Evolutionary conservation across 2,797 vertebrate species (phyloP), one percentile per base, ranked within the genome.

Genomic region (Alcedo atthis): DNA sequence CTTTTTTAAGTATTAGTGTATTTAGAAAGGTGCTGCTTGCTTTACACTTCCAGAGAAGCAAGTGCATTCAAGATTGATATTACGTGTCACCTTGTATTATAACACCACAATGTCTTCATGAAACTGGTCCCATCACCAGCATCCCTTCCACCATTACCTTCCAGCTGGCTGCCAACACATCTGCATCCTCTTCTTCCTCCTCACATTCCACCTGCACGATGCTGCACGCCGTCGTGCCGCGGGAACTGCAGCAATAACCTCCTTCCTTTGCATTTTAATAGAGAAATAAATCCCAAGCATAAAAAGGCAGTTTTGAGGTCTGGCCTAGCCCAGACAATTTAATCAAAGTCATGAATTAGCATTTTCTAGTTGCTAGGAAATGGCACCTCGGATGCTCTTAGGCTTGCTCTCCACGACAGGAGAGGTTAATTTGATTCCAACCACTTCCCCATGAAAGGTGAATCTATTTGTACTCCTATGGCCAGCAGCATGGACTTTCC

Each of bases 351-450:
- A 81, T 93, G 94, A 94, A 96, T 97, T 97, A 95, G 82, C 89
- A 97, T 96, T 95, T 93, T 85, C 70, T 81, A 94, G 94, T 94
- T 97, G 96, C 97, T 87, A 94, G 88, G 95, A 92, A 97, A 97
- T 96, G 85, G 86, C 95, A 97, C 92, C 97, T 96, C 68, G 37
- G 92, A 74, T 89, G 85, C 73, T 93, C 48, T 81, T 95, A 89
- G 87, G 85, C 64, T 87, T 95, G 77, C 93, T 96, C 86, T 94
- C 96, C 94, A 84, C 10, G 7, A 94, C 89, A 95, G 89, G 78
- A 95, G 83, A 96, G 96, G 96, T 97, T 96, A 96, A 97, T 97
- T 97, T 96, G 80, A 96, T 97, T 96, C 76, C 81, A 96, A 88
- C 79, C 53, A 85, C 61, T 88, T 95, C 87, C 94, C 85, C 95